Conservation (phyloP, 1,140 invertebrate genomes). For the Bombus confusus region DNA sequence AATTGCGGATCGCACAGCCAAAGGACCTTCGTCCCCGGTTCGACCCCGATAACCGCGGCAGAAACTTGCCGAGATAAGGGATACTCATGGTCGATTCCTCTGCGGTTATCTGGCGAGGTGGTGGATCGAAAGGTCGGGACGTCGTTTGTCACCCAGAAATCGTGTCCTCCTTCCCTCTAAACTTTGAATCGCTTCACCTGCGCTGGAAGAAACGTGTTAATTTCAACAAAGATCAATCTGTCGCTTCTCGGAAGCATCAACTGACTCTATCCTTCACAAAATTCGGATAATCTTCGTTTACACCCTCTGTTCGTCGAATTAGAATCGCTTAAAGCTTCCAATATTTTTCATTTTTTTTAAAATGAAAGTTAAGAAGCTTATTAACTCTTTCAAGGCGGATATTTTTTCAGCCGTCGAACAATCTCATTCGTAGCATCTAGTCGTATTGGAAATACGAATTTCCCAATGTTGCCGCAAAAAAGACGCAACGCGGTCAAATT, state of each 20-base stretch:
- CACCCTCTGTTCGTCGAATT: accelerated
- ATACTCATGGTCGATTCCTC: slow-evolving; percentile 20
- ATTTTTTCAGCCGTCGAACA: too few relatives aligned
- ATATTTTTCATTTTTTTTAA: too few relatives aligned
- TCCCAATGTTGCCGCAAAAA: too few relatives aligned
- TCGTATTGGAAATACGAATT: too few relatives aligned
- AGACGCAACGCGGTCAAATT: too few relatives aligned
- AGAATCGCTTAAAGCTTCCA: too few relatives aligned
- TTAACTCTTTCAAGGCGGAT: too few relatives aligned
- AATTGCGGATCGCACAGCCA: neutral
- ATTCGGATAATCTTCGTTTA: too few relatives aligned
- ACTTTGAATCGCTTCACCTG: neutral
- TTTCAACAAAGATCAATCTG: neutral
- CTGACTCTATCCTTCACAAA: too few relatives aligned
- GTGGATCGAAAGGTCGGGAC: neutral
- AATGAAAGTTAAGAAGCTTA: too few relatives aligned
- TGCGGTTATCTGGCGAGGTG: slow-evolving; percentile 32
- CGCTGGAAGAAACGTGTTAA: neutral
- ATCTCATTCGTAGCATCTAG: too few relatives aligned
- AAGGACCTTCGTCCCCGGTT: neutral
- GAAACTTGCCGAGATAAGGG: slow-evolving; percentile 46
- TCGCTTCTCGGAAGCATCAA: neutral
- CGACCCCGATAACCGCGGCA: slow-evolving; percentile 2
- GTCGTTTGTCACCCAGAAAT: slow-evolving; percentile 6
- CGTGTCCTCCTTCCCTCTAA: neutral